A percentile compares a stretch with the other conserved stretches of the same genome.
Evolutionary conservation across 2,888 invertebrate species (phyloP).

Genomic region (Synergus japonicus): DNA sequence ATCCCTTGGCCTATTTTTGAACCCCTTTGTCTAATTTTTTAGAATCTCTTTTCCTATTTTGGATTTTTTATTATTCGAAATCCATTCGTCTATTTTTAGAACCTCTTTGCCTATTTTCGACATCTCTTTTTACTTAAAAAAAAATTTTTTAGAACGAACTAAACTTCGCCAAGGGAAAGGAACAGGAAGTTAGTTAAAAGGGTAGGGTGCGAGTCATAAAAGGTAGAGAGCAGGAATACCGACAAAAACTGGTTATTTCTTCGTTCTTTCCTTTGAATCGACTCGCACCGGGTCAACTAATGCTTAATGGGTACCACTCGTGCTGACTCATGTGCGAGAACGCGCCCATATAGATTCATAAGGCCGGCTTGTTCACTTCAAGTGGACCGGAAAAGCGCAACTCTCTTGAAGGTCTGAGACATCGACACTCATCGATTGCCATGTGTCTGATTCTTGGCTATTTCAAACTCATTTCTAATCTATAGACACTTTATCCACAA

Average conservation of each 20-base stretch:
- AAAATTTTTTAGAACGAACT: not conserved
- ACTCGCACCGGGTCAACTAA: slow-evolving; percentile 5
- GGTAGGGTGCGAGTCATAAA: not conserved
- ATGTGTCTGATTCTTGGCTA: not conserved
- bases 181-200: not conserved
- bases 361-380: slow-evolving; percentile 1
- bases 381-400: slow-evolving; percentile 2
- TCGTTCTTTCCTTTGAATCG: not conserved
- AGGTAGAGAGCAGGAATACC: not conserved
- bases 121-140: no score
- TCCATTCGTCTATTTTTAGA: no score
- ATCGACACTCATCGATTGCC: not conserved
- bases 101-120: no score
- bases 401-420: not conserved
- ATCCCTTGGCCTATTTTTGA: no score
- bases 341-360: slow-evolving; percentile 5
- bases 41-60: no score
- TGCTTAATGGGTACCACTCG: not conserved
- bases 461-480: no score
- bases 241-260: slow-evolving; percentile 24
- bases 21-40: no score
- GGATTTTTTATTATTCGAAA: no score
- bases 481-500: no score
- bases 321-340: not conserved
- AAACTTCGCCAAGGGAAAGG: not conserved